These are phyloP conservation scores for Cavia aperea DNA, from an alignment of 2,113 vertebrate species.

Conservation along the genomic window DNA sequence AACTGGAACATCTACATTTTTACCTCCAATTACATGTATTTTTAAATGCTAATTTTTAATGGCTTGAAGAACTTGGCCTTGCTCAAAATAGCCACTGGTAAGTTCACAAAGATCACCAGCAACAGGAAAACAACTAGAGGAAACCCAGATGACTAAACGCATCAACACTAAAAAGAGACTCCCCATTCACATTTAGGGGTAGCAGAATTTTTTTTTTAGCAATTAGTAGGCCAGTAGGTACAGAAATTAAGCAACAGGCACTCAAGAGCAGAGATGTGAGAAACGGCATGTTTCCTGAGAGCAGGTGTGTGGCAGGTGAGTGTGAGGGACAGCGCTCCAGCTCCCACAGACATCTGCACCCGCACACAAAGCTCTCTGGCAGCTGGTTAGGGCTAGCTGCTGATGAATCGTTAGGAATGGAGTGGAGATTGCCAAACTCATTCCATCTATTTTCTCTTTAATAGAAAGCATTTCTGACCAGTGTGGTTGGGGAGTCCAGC, in stretches of 20 bases:
- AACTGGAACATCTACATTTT: background rate
- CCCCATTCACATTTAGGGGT: background rate
- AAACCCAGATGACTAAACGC: background rate
- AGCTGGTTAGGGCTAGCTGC: constrained; percentile 58
- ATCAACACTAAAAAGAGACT: background rate
- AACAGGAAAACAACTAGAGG: background rate
- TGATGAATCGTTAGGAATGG: constrained; percentile 50
- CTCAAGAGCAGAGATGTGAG: background rate
- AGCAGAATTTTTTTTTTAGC: background rate
- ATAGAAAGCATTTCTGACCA: constrained; percentile 65
- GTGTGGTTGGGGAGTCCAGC: constrained; percentile 61
- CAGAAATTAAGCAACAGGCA: constrained; percentile 27
- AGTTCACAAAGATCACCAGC: background rate
- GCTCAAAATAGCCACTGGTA: background rate
- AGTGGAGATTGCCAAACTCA: constrained; percentile 59
- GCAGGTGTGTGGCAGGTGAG: background rate
- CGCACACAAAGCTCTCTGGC: background rate
- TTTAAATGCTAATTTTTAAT: background rate
- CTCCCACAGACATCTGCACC: constrained; percentile 26
- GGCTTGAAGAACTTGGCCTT: background rate
- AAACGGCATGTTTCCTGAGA: background rate
- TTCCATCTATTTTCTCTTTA: constrained; percentile 65
- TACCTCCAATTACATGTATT: constrained; percentile 24
- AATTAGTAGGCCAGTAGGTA: background rate
- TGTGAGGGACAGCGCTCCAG: background rate